Evolutionary conservation across 2,797 vertebrate genomes (phyloP).

Genomic region (Sebastes iracundus): DNA sequence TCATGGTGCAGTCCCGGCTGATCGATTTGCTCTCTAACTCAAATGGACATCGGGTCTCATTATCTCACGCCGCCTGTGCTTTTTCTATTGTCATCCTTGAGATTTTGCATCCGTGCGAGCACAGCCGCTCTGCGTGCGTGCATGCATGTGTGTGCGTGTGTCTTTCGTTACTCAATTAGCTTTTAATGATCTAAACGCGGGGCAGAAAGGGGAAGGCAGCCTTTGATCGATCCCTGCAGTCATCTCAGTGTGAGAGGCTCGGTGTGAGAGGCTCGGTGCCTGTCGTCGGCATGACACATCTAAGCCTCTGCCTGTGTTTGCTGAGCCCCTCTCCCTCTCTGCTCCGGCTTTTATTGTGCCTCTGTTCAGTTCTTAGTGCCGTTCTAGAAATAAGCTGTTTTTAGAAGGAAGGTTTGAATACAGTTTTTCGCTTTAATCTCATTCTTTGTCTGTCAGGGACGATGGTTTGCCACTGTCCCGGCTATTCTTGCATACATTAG

Average conservation of each 20-base stretch:
- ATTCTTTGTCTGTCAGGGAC: neutral
- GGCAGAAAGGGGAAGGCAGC: slow-evolving; percentile 34
- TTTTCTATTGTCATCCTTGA: slow-evolving; percentile 43
- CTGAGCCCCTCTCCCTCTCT: slow-evolving; percentile 32
- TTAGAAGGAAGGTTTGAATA: neutral
- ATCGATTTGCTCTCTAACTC: slow-evolving; percentile 56
- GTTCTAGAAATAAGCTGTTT: slow-evolving; percentile 18
- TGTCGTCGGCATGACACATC: slow-evolving; percentile 47
- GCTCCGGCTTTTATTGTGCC: neutral
- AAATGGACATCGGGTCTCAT: slow-evolving; percentile 53
- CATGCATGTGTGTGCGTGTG: neutral
- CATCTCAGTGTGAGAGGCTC: slow-evolving; percentile 40
- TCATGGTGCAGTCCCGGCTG: slow-evolving; percentile 40
- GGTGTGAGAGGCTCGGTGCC: slow-evolving; percentile 7
- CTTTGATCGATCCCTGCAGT: slow-evolving; percentile 67
- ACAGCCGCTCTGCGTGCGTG: neutral
- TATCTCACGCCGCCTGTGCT: slow-evolving; percentile 26
- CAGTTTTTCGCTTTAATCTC: slow-evolving; percentile 27
- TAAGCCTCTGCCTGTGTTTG: slow-evolving; percentile 39
- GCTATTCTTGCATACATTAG: neutral
- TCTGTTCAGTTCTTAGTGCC: slow-evolving; percentile 14
- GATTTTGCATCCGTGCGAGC: slow-evolving; percentile 28
- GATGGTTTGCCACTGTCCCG: neutral
- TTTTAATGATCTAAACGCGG: slow-evolving; percentile 63
- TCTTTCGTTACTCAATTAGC: slow-evolving; percentile 55